phyloP scores from a whole-genome alignment of 2,797 vertebrate genomes.

The Onychomys torridus region DNA sequence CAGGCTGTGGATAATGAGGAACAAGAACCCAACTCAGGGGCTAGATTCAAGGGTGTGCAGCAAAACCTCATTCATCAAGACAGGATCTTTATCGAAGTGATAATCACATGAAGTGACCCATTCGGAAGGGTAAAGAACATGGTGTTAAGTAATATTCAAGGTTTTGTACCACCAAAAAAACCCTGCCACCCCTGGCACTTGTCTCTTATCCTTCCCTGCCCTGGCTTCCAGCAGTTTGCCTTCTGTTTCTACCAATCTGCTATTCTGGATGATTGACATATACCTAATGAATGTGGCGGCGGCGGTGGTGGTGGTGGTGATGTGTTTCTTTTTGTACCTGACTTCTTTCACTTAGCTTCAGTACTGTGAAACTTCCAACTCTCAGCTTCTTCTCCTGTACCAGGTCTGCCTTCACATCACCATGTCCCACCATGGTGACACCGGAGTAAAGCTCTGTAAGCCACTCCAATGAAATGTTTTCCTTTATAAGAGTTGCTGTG shows the following conservation, averaged over 20 bases:
- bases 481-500: no score
- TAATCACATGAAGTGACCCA: background rate
- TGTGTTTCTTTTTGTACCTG: background rate
- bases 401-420: no score
- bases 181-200: fast-evolving
- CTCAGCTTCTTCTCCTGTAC: no score
- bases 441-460: no score
- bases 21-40: no score
- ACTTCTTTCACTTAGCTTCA: background rate
- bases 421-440: no score
- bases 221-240: background rate
- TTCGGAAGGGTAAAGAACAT: background rate
- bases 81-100: background rate
- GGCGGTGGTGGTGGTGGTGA: background rate
- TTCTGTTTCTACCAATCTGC: background rate
- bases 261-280: background rate
- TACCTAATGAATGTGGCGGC: background rate
- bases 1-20: background rate
- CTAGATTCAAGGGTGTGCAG: background rate
- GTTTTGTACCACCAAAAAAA: background rate
- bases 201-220: background rate
- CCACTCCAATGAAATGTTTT: no score
- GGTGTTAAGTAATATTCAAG: background rate
- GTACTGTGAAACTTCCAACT: no score
- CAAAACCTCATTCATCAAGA: background rate